phyloP scores from a whole-genome alignment of 1,140 invertebrate species.

The Drosophila simulans region DNA sequence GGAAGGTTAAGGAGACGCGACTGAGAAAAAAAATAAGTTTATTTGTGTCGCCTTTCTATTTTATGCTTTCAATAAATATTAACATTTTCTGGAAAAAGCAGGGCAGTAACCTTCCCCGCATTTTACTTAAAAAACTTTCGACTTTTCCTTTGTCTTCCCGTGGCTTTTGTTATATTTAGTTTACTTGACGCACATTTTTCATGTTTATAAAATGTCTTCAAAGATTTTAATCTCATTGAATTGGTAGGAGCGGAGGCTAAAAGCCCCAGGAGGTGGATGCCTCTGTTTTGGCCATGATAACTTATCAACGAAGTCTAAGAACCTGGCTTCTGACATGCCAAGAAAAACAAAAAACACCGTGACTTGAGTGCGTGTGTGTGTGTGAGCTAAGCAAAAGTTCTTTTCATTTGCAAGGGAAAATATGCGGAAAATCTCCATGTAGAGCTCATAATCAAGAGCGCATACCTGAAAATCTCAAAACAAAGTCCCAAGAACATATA shows the following conservation, averaged over 20 bases:
- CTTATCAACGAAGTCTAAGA: conserved; percentile 19
- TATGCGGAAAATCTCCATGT: conserved; percentile 20
- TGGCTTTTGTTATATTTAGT: conserved; percentile 53
- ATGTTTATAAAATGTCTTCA: conserved; percentile 66
- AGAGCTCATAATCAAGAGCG: conserved; percentile 17
- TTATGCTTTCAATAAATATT: conserved; percentile 67
- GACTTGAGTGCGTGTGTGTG: conserved; percentile 4
- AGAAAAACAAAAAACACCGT: conserved; percentile 3
- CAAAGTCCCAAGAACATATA: background rate
- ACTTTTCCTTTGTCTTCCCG: conserved; percentile 26
- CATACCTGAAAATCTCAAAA: conserved; percentile 1
- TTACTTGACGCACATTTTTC: conserved; percentile 55
- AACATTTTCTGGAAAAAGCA: conserved; percentile 44
- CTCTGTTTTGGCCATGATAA: conserved; percentile 15
- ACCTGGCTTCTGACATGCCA: conserved; percentile 20
- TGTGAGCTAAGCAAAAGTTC: conserved; percentile 15
- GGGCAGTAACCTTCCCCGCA: background rate
- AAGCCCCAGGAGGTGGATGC: background rate
- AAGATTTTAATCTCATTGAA: conserved; percentile 67
- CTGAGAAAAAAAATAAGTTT: conserved; percentile 37
- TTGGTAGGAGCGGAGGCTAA: background rate
- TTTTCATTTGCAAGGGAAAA: background rate
- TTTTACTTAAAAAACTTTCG: conserved; percentile 18
- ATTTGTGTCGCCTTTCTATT: conserved; percentile 42
- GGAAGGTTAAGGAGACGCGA: conserved; percentile 20